Conservation (phyloP, 2,797 vertebrate species). For the Melanotaenia trifasciata region DNA sequence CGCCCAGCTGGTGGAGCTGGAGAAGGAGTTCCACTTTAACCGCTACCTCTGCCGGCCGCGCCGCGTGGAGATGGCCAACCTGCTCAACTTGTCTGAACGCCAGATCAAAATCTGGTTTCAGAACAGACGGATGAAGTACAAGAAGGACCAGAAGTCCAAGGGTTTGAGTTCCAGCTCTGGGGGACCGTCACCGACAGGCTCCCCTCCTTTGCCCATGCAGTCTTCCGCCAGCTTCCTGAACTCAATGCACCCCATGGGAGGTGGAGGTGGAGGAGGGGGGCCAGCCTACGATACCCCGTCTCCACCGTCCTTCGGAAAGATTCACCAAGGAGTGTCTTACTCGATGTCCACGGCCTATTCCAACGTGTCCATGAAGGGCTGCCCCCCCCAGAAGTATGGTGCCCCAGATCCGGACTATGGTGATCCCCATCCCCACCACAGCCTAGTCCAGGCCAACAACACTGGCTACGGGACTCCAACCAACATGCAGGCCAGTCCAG, state of each 20-base stretch:
- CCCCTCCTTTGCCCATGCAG: constrained; percentile 93
- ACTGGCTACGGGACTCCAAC: constrained; percentile 87
- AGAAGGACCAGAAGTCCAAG: constrained; percentile 97
- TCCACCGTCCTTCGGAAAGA: constrained; percentile 92
- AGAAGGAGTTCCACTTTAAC: constrained; percentile 95
- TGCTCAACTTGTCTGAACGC: constrained; percentile 95
- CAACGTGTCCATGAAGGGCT: constrained; percentile 90
- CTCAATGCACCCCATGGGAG: constrained; percentile 91
- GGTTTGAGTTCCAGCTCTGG: constrained; percentile 94
- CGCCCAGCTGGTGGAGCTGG: constrained; percentile 94
- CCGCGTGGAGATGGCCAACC: constrained; percentile 97
- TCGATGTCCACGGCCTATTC: constrained; percentile 92
- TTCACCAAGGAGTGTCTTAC: constrained; percentile 94
- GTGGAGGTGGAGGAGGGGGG: constrained; percentile 83
- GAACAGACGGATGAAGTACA: constrained; percentile 98
- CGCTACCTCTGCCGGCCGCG: constrained; percentile 95
- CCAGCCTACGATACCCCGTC: constrained; percentile 92
- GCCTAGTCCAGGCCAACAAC: constrained; percentile 89
- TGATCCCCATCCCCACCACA: constrained; percentile 86
- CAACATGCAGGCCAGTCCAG: constrained; percentile 91
- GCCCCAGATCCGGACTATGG: constrained; percentile 90
- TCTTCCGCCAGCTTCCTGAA: constrained; percentile 93
- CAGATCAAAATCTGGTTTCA: constrained; percentile 99
- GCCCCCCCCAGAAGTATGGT: constrained; percentile 92
- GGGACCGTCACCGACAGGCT: constrained; percentile 93